Conservation (phyloP, 2,888 invertebrate genomes). For the Atrina japonica region DNA sequence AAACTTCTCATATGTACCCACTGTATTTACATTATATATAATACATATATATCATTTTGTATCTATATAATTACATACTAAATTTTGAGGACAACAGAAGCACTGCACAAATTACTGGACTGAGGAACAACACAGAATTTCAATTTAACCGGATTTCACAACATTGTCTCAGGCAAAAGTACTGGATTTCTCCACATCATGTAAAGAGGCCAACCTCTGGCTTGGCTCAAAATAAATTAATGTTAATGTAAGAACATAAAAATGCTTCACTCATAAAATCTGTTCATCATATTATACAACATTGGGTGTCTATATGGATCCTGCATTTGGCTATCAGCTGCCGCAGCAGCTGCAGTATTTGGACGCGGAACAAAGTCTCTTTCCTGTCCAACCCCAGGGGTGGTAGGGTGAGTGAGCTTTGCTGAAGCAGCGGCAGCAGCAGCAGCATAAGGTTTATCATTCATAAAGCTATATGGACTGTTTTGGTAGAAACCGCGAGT, state of each 20-base stretch:
- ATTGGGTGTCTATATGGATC: slow-evolving; percentile 78
- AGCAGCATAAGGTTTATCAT: slow-evolving; percentile 75
- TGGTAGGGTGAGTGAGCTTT: slow-evolving; percentile 60
- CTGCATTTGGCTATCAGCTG: slow-evolving; percentile 68
- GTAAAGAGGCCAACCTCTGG: neutral
- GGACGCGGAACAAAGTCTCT: slow-evolving; percentile 72
- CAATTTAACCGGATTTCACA: too few relatives aligned
- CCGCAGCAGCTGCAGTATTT: slow-evolving; percentile 63
- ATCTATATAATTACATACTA: too few relatives aligned
- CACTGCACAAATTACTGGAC: too few relatives aligned
- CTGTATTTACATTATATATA: too few relatives aligned
- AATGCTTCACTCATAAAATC: slow-evolving; percentile 64
- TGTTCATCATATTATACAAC: slow-evolving; percentile 78
- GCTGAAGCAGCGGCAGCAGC: slow-evolving; percentile 68
- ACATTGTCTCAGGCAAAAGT: too few relatives aligned
- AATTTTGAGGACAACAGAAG: too few relatives aligned
- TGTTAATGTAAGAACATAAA: neutral
- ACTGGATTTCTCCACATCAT: neutral
- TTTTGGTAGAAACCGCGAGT: slow-evolving; percentile 76
- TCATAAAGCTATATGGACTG: slow-evolving; percentile 75
- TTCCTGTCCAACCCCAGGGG: slow-evolving; percentile 67
- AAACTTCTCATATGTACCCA: too few relatives aligned
- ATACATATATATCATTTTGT: too few relatives aligned
- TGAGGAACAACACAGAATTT: too few relatives aligned
- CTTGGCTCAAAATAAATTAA: too few relatives aligned